Evolutionary conservation across 1,140 invertebrate genomes (phyloP).

Genomic region (Arctopsyche grandis): DNA sequence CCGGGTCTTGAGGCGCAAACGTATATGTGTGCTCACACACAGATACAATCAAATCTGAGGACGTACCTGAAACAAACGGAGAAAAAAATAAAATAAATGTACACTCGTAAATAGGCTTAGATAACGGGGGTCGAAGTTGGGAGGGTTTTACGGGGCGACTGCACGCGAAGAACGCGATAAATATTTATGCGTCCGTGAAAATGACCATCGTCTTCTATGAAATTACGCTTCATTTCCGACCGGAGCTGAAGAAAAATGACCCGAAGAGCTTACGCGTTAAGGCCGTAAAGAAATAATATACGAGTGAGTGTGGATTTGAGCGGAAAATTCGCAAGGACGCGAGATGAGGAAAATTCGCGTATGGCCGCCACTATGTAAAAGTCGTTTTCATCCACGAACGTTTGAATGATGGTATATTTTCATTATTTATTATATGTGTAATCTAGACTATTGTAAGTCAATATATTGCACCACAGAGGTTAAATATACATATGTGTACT

Average conservation of each 20-base stretch:
- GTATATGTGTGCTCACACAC: background rate
- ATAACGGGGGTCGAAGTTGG: background rate
- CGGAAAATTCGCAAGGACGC: too few species aligned
- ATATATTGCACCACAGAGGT: too few species aligned
- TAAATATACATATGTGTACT: too few species aligned
- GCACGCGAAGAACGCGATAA: conserved; percentile 22
- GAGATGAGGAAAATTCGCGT: too few species aligned
- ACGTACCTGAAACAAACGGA: conserved; percentile 46
- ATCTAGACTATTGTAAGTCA: too few species aligned
- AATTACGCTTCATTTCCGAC: conserved; percentile 39
- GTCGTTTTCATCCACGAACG: too few species aligned
- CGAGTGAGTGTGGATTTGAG: too few species aligned
- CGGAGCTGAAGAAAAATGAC: conserved; percentile 11
- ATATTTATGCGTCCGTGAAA: conserved; percentile 36
- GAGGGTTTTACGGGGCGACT: conserved; percentile 6
- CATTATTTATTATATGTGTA: too few species aligned
- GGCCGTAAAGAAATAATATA: too few species aligned
- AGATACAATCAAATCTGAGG: background rate
- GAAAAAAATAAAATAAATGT: conserved; percentile 29
- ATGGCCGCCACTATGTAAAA: too few species aligned
- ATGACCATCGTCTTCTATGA: conserved; percentile 29
- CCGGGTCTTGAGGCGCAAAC: background rate
- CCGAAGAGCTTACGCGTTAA: background rate
- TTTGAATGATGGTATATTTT: too few species aligned
- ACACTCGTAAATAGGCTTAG: conserved; percentile 45